Evolutionary conservation across 2,888 invertebrate species (phyloP).

Genomic region (Meganola albula): DNA sequence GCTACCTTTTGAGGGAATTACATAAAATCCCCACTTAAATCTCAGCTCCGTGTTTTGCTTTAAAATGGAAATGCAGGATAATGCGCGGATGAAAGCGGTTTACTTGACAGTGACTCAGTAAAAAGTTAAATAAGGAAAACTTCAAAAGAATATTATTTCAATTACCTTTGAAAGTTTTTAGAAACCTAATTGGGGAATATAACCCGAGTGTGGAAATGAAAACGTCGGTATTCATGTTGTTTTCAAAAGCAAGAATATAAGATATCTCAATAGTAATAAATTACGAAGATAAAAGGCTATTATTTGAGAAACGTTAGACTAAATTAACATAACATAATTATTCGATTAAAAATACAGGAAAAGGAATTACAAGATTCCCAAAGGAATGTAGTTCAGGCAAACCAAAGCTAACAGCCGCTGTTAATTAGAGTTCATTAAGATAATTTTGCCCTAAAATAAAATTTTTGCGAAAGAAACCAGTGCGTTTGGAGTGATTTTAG

Average conservation of each 20-base stretch:
- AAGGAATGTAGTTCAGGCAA: slow-evolving; percentile 37
- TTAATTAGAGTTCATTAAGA: slow-evolving; percentile 55
- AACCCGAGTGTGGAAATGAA: slow-evolving; percentile 1
- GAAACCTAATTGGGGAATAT: slow-evolving; percentile 16
- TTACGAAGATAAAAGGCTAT: slow-evolving; percentile 28
- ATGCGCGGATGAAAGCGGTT: slow-evolving; percentile 44
- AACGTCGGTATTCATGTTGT: slow-evolving; percentile 8
- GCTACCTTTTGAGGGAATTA: slow-evolving; percentile 42
- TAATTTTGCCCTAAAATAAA: slow-evolving; percentile 44
- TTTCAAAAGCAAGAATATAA: slow-evolving; percentile 5
- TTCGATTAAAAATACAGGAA: slow-evolving; percentile 40
- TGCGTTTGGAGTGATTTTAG: no score
- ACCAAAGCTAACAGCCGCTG: slow-evolving; percentile 49
- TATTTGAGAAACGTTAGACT: slow-evolving; percentile 32
- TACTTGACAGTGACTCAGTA: slow-evolving; percentile 30
- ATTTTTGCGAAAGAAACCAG: slow-evolving; percentile 32
- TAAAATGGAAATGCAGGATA: slow-evolving; percentile 55
- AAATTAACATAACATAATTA: slow-evolving; percentile 61
- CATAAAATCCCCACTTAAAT: slow-evolving; percentile 38
- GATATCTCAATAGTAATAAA: slow-evolving; percentile 9
- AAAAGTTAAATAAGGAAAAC: slow-evolving; percentile 45
- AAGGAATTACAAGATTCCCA: slow-evolving; percentile 32
- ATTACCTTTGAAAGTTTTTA: slow-evolving; percentile 35
- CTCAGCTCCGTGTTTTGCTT: slow-evolving; percentile 39
- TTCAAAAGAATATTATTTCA: slow-evolving; percentile 35